phyloP scores from a whole-genome alignment of 2,888 invertebrate genomes.

The Cheilosia vulpina region DNA sequence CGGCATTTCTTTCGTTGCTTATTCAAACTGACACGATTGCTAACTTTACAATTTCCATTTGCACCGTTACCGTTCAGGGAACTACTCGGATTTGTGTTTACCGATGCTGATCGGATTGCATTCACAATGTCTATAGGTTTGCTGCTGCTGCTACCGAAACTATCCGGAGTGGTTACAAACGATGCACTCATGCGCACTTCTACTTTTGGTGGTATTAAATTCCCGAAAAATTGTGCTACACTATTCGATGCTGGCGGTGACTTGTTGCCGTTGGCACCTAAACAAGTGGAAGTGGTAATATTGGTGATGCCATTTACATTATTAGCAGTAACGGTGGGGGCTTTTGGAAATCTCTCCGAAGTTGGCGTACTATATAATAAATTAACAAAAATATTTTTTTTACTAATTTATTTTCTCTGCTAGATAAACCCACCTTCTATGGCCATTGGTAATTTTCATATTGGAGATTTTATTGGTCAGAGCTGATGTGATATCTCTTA shows the following conservation, averaged over 20 bases:
- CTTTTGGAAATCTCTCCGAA: conserved; percentile 76
- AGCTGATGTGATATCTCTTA: conserved; percentile 77
- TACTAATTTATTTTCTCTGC: background rate
- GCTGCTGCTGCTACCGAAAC: conserved; percentile 79
- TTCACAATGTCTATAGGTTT: conserved; percentile 81
- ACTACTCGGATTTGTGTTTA: conserved; percentile 73
- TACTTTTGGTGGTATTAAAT: conserved; percentile 83
- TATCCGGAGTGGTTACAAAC: conserved; percentile 74
- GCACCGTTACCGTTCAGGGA: conserved; percentile 71
- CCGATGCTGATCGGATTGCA: conserved; percentile 72
- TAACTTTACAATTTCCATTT: conserved; percentile 68
- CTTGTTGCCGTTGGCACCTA: conserved; percentile 65
- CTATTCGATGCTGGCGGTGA: conserved; percentile 77
- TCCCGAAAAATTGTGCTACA: conserved; percentile 81
- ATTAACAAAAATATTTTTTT: background rate
- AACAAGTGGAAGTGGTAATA: conserved; percentile 42
- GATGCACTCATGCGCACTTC: conserved; percentile 80
- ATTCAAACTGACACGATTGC: conserved; percentile 58
- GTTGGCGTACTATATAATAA: conserved; percentile 77
- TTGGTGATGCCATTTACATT: conserved; percentile 44
- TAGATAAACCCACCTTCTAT: conserved; percentile 72
- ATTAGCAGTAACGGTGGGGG: conserved; percentile 71
- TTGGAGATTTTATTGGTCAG: conserved; percentile 81
- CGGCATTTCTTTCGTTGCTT: conserved; percentile 79
- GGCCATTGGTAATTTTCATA: conserved; percentile 80